Evolutionary conservation across 2,888 invertebrate genomes (phyloP), one percentile per base, ranked within the genome.

Genomic region (Cremastinae sp.): DNA sequence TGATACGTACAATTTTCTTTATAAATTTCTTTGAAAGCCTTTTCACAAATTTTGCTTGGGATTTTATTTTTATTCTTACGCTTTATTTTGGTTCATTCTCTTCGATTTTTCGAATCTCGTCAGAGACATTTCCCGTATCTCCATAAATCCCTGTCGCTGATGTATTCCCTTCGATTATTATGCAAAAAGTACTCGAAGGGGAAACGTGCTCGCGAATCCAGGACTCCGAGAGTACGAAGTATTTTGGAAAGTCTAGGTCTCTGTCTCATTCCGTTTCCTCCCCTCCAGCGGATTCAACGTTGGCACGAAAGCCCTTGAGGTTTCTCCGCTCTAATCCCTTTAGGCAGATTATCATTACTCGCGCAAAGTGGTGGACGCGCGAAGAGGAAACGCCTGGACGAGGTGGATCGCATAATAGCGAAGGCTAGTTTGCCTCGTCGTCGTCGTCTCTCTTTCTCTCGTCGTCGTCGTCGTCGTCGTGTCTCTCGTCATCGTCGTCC

Each of bases 291-390:
- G 2, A n/a, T n/a, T n/a, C 41, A 2, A 2, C 41, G 2, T 12
- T 12, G n/a, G n/a, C 41, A 9, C 41, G 10, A 28, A 28, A 28
- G 28, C 35, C 55, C 66, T 14, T 16, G 43, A 55, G 72, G 55
- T 68, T 78, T 61, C 78, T 77, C 76, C 72, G 74, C 70, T 79
- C 74, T 77, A 80, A 84, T 84, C 83, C 78, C 79, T 79, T 84
- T 83, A 83, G 55, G 61, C 78, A 75, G 81, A 83, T 83, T 81
- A 83, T 83, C 83, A 84, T 84, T 83, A 83, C 79, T 53, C 73
- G 83, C 78, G 75, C 78, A 80, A 80, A 81, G 82, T 78, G 79
- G 74, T 76, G 59, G 64, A 70, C 59, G 53, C 39, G 64, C 55
- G 69, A 71, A 56, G 64, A 65, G 72, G 64, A 58, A 58, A 51